A percentile compares a stretch with the other conserved stretches of the same genome.
Conservation (phyloP, 2,888 invertebrate genomes). For the Hydroisotoma schaefferi region DNA sequence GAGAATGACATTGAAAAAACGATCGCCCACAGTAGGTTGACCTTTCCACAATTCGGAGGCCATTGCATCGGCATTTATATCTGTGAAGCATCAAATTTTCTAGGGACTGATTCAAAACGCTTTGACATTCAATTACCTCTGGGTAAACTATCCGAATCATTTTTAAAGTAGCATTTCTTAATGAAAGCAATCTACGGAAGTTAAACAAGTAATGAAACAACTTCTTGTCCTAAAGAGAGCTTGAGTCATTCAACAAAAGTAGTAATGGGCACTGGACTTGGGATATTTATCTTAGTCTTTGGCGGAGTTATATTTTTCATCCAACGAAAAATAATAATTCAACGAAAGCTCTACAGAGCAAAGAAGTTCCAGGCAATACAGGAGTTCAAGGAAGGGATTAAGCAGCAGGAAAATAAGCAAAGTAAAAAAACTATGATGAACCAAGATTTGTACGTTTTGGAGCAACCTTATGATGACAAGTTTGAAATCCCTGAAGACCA, state of each 20-base stretch:
- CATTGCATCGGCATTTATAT: constrained; percentile 21
- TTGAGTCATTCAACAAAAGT: not conserved
- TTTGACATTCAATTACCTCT: constrained; percentile 10
- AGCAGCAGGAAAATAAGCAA: not conserved
- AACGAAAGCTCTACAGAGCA: constrained; percentile 23
- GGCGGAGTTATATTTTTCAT: not conserved
- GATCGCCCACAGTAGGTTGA: too few species aligned
- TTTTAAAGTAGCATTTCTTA: too few species aligned
- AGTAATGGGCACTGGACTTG: not conserved
- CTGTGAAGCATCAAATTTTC: constrained; percentile 20
- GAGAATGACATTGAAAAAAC: too few species aligned
- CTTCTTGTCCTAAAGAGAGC: not conserved
- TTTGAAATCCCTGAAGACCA: constrained; percentile 24
- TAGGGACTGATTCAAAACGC: constrained; percentile 13
- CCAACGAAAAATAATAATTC: constrained; percentile 21
- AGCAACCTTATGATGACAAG: constrained; percentile 28
- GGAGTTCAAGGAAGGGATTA: constrained; percentile 32
- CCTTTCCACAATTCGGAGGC: too few species aligned
- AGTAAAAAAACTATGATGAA: not conserved
- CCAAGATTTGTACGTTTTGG: constrained; percentile 25
- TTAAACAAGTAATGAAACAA: not conserved
- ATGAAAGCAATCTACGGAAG: not conserved
- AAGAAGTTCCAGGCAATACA: constrained; percentile 30
- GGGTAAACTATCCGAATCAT: not conserved
- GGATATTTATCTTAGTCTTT: not conserved